Evolutionary conservation across 2,888 invertebrate genomes (phyloP).

Genomic region (Miltochrista miniata): DNA sequence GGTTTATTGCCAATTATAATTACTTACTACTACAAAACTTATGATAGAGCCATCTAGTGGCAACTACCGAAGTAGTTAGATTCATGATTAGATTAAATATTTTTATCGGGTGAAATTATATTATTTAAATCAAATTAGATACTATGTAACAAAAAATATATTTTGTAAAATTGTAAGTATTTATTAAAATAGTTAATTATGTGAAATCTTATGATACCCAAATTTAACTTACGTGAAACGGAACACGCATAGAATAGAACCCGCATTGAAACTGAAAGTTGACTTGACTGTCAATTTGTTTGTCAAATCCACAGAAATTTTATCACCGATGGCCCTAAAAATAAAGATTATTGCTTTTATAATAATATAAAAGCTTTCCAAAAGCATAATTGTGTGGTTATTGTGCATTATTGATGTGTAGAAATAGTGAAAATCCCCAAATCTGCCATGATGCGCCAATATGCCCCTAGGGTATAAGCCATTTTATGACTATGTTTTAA

Average conservation of each 20-base stretch:
- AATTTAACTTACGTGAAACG: constrained; percentile 1
- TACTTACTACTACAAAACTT: background rate
- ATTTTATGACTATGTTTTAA: constrained; percentile 42
- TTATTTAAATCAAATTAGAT: background rate
- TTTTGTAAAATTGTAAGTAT: background rate
- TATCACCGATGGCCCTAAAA: constrained; percentile 12
- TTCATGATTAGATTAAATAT: background rate
- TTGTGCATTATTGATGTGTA: constrained; percentile 7
- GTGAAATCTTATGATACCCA: no score
- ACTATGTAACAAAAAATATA: background rate
- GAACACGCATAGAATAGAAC: background rate
- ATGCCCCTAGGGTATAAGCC: constrained; percentile 39
- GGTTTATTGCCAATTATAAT: no score
- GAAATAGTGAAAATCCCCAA: constrained; percentile 3
- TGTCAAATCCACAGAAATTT: constrained; percentile 11
- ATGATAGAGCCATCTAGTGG: constrained; percentile 24
- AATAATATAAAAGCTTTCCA: background rate
- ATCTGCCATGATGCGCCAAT: constrained; percentile 25
- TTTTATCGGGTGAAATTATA: background rate
- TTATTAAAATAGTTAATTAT: no score
- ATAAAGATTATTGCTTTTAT: constrained; percentile 7
- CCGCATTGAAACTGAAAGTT: constrained; percentile 20
- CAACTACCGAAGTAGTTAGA: no score
- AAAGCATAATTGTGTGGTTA: constrained; percentile 5
- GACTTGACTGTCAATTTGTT: constrained; percentile 25